phyloP scores from a whole-genome alignment of 2,888 invertebrate species.

The Drosophila lacicola region DNA sequence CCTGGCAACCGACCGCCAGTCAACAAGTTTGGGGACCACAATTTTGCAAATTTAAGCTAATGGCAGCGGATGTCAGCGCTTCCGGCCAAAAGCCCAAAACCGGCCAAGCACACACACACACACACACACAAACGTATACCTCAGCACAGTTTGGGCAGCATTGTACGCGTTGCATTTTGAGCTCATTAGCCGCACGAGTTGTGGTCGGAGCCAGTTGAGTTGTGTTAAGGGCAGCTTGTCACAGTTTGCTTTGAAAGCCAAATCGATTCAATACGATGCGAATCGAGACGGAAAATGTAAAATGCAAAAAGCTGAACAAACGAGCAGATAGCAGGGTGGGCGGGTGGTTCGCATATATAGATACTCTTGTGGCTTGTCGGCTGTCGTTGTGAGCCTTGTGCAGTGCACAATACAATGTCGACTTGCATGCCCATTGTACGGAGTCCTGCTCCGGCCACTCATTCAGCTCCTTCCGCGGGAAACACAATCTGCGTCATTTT shows the following conservation, averaged over 20 bases:
- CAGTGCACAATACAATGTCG: constrained; percentile 52
- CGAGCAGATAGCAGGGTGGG: neutral
- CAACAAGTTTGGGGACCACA: constrained; percentile 9
- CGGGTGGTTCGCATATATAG: neutral
- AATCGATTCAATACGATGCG: constrained; percentile 52
- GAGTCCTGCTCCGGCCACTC: neutral
- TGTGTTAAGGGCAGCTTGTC: constrained; percentile 1
- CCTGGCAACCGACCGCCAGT: constrained; percentile 9
- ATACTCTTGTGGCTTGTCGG: constrained; percentile 25
- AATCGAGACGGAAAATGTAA: constrained; percentile 16
- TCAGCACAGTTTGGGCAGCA: constrained; percentile 30
- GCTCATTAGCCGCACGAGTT: constrained; percentile 40
- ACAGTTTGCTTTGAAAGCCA: constrained; percentile 26
- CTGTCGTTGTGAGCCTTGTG: constrained; percentile 47
- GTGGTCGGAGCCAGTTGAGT: constrained; percentile 6
- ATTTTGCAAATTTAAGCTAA: constrained; percentile 50
- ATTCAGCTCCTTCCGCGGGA: constrained; percentile 5
- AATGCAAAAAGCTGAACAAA: constrained; percentile 21
- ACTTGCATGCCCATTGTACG: constrained; percentile 45
- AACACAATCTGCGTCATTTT: constrained; percentile 70
- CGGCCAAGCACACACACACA: constrained; percentile 3
- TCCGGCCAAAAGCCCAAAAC: constrained; percentile 16
- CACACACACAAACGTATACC: constrained; percentile 6
- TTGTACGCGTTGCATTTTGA: constrained; percentile 37
- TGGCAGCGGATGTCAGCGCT: constrained; percentile 44